phyloP scores from a whole-genome alignment of 23 tunicate genomes.

The Pegea sp. region DNA sequence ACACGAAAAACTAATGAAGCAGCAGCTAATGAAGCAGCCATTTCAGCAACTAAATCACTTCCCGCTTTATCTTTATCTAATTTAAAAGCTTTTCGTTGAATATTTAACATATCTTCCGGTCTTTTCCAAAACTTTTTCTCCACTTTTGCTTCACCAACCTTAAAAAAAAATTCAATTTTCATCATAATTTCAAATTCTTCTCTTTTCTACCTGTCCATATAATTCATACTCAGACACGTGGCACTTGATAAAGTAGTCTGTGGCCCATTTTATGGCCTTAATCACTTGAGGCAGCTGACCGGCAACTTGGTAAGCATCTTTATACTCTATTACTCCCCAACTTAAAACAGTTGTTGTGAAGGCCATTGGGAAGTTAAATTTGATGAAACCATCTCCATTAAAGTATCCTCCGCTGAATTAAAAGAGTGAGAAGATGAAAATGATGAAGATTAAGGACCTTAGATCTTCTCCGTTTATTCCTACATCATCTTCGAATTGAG shows the following conservation, averaged over 20 bases:
- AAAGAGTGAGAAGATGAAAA: neutral
- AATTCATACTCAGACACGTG: constrained; percentile 47
- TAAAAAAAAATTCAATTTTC: neutral
- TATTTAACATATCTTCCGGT: constrained; percentile 47
- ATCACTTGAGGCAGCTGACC: constrained; percentile 29
- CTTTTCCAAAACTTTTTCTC: constrained; percentile 67
- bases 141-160: constrained; percentile 60
- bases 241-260: constrained; percentile 90
- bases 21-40: constrained; percentile 95
- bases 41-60: constrained; percentile 71
- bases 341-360: constrained; percentile 77
- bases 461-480: constrained; percentile 45
- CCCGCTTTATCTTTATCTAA: constrained; percentile 41
- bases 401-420: constrained; percentile 76
- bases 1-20: constrained; percentile 43
- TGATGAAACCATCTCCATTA: constrained; percentile 75
- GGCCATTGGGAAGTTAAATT: constrained; percentile 98
- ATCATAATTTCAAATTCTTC: neutral
- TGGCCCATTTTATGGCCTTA: constrained; percentile 72
- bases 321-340: constrained; percentile 50
- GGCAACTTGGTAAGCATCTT: constrained; percentile 41
- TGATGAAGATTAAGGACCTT: constrained; percentile 6
- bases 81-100: constrained; percentile 50
- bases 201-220: constrained; percentile 52
- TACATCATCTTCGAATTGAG: constrained; percentile 44